phyloP scores from a whole-genome alignment of 2,113 vertebrate species.

The Probosciger aterrimus region DNA sequence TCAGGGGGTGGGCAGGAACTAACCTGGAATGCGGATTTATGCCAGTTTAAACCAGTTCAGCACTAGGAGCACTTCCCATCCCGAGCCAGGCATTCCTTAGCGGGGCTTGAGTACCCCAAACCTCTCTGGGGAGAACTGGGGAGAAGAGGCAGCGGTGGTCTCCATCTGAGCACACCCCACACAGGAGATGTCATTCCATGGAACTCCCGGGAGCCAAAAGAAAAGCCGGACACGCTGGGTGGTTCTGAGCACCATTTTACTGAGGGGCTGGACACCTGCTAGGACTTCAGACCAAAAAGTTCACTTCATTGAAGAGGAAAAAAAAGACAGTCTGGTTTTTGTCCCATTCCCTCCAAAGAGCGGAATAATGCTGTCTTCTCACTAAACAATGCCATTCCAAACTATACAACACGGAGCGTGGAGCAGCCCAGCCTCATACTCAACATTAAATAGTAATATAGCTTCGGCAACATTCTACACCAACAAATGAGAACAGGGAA shows the following conservation, averaged over 20 bases:
- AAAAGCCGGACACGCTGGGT: neutral
- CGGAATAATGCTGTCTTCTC: constrained; percentile 33
- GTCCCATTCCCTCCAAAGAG: constrained; percentile 20
- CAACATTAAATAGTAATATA: constrained; percentile 59
- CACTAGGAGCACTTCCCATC: neutral
- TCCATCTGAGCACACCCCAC: neutral
- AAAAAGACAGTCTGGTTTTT: constrained; percentile 21
- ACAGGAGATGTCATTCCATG: accelerated
- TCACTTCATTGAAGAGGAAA: constrained; percentile 59
- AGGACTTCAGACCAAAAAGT: constrained; percentile 53
- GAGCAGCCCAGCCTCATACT: constrained; percentile 31
- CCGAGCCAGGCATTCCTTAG: neutral
- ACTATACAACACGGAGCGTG: constrained; percentile 56
- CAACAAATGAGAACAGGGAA: constrained; percentile 53
- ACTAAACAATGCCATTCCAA: constrained; percentile 49
- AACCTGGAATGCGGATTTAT: neutral
- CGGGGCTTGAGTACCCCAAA: neutral
- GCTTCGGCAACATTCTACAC: constrained; percentile 50
- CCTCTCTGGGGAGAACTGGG: neutral
- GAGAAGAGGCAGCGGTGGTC: neutral
- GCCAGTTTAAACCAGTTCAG: neutral
- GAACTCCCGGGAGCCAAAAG: neutral
- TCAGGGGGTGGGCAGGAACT: neutral
- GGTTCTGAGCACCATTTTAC: constrained; percentile 72
- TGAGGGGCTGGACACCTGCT: constrained; percentile 59